phyloP scores from a whole-genome alignment of 2,797 vertebrate genomes.

The Chaetodon trifasciatus region DNA sequence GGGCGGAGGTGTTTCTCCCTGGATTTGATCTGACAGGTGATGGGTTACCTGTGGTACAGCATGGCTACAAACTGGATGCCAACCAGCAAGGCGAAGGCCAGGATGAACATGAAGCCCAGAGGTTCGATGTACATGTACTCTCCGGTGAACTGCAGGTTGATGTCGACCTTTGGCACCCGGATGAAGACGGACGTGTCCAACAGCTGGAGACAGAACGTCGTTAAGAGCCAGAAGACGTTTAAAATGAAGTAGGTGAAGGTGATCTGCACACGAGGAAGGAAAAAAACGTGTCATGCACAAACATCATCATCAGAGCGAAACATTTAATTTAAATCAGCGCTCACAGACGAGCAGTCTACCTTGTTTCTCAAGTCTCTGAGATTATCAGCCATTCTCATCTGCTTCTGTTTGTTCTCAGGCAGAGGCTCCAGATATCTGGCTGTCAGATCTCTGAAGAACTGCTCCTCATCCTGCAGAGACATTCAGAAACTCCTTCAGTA shows the following conservation, averaged over 20 bases:
- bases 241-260: constrained; percentile 73
- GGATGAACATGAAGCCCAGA: constrained; percentile 79
- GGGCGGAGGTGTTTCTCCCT: background rate
- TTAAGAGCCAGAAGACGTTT: constrained; percentile 74
- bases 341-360: constrained; percentile 26
- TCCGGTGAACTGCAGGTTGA: background rate
- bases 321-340: no score
- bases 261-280: constrained; percentile 27
- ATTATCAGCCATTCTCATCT: constrained; percentile 56
- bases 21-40: background rate
- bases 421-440: constrained; percentile 74
- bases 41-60: constrained; percentile 78
- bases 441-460: constrained; percentile 72
- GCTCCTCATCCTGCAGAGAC: constrained; percentile 64
- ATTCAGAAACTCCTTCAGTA: background rate
- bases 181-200: constrained; percentile 36
- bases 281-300: background rate
- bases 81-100: constrained; percentile 68
- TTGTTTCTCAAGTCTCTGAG: constrained; percentile 76
- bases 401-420: constrained; percentile 67
- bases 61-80: constrained; percentile 76
- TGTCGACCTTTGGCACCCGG: constrained; percentile 47
- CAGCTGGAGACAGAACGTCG: constrained; percentile 72
- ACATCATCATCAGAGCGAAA: background rate
- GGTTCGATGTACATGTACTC: constrained; percentile 69